These are phyloP conservation scores for Orius insidiosus DNA, from an alignment of 1,140 invertebrate species.

Conservation along the genomic window DNA sequence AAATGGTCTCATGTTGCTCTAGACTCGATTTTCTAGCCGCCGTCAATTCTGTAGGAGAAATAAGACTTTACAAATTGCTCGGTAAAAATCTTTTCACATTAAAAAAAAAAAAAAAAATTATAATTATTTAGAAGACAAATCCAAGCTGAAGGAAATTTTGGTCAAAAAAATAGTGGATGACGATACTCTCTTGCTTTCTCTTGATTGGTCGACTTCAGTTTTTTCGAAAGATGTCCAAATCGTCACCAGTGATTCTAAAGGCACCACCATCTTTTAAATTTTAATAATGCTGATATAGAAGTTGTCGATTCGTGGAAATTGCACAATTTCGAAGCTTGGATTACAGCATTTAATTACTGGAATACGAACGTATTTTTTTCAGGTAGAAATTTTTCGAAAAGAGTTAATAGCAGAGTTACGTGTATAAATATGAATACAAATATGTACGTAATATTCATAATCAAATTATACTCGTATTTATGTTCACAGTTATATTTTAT, in stretches of 20 bases:
- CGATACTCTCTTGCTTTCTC: slow-evolving; percentile 39
- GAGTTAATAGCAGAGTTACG: too few relatives aligned
- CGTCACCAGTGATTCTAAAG: slow-evolving; percentile 60
- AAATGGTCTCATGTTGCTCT: slow-evolving; percentile 48
- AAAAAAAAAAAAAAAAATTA: background rate
- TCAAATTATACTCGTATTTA: too few relatives aligned
- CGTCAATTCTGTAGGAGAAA: slow-evolving; percentile 39
- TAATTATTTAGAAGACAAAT: background rate
- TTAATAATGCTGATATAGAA: slow-evolving; percentile 25
- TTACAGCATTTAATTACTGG: slow-evolving; percentile 64
- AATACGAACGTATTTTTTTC: slow-evolving; percentile 51
- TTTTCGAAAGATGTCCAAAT: slow-evolving; percentile 27
- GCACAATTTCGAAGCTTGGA: slow-evolving; percentile 80
- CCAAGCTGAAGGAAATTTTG: background rate
- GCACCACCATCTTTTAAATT: slow-evolving; percentile 38
- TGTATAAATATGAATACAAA: too few relatives aligned
- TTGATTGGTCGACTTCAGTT: slow-evolving; percentile 49
- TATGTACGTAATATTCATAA: too few relatives aligned
- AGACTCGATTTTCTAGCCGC: slow-evolving; percentile 36
- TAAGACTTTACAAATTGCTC: slow-evolving; percentile 36
- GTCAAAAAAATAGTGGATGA: slow-evolving; percentile 15
- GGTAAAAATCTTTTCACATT: slow-evolving; percentile 1
- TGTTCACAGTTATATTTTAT: too few relatives aligned
- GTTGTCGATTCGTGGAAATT: slow-evolving; percentile 35
- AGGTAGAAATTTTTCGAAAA: slow-evolving; percentile 32